phyloP scores from a whole-genome alignment of 2,888 invertebrate genomes.

The Esperia sulphurella region DNA sequence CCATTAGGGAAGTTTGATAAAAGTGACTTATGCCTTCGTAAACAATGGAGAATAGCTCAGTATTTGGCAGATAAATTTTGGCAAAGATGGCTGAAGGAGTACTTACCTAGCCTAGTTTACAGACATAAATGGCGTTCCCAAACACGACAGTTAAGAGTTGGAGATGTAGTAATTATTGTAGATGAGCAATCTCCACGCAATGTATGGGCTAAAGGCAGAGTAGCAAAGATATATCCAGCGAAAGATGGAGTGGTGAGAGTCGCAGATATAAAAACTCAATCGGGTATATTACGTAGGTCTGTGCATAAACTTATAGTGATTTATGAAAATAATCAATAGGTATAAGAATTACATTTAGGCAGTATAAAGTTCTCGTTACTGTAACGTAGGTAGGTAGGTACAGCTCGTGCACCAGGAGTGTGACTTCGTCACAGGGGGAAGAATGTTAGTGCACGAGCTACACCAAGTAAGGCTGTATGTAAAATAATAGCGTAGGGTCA shows the following conservation, averaged over 20 bases:
- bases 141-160: not conserved
- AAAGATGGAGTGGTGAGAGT: not conserved
- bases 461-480: not conserved
- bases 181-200: not conserved
- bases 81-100: constrained; percentile 10
- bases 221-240: not conserved
- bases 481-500: not conserved
- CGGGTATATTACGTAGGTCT: not conserved
- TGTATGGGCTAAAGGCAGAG: not conserved
- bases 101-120: constrained; percentile 2
- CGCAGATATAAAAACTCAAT: not conserved
- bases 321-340: not conserved
- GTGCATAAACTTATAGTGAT: not conserved
- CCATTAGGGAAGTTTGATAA: constrained; percentile 1
- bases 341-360: not conserved
- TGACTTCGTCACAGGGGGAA: not conserved
- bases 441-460: not conserved
- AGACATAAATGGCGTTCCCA: not conserved
- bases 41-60: constrained; percentile 7
- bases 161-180: not conserved
- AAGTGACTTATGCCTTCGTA: constrained; percentile 5
- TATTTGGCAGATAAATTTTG: constrained; percentile 11
- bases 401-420: not conserved
- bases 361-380: too few species aligned
- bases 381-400: not conserved